Base-by-base conservation (phyloP, 2,797 vertebrate species). In the Tadarida brasiliensis region DNA sequence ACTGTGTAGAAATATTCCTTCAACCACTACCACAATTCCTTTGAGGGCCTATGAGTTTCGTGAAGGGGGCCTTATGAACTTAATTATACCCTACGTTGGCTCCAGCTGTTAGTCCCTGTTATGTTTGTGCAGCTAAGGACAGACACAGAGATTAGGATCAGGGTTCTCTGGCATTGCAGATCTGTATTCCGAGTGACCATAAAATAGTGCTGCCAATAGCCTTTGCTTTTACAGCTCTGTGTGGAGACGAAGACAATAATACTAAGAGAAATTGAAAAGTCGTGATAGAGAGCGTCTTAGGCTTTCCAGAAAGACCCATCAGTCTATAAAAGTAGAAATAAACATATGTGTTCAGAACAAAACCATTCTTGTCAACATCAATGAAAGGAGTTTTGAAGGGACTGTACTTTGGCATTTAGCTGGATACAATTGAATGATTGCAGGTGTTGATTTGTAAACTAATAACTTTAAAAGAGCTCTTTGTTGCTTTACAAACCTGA, bases 401-500 rank as follows among this genome's bases (percentile, higher is more conserved):
- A 86, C n/a, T 67, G 49, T 87, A 81, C 49, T 8, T 91, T 92
- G 91, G 35, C 95, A 94, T 95, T 97, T 83, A 94, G 74, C 39
- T 94, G 93, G 93, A 94, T 90, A 95, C 33, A 73, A 93, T n/a
- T 91, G 74, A 92, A 78, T 91, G 94, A 96, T 96, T 97, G 96
- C 96, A 95, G 92, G 59, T 95, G 83, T 93, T 95, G 87, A 96
- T 96, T 96, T 96, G 84, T 96, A 97, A 97, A 97, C 93, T 94
- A 97, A 97, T 90, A 96, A 94, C 59, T 88, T 94, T 11, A 65
- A 74, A 96, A 95, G 90, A 85, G 81, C 91, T 96, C 94, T 98
- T 97, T 97, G 96, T 96, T 98, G 96, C 94, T 96, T 96, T 96
- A 88, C 70, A 96, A 96, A 97, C 0, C 28, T 95, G 94, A 97